Evolutionary conservation across 2,797 vertebrate genomes (phyloP), one percentile per base, ranked within the genome.

Genomic region (Australoheros facetus): DNA sequence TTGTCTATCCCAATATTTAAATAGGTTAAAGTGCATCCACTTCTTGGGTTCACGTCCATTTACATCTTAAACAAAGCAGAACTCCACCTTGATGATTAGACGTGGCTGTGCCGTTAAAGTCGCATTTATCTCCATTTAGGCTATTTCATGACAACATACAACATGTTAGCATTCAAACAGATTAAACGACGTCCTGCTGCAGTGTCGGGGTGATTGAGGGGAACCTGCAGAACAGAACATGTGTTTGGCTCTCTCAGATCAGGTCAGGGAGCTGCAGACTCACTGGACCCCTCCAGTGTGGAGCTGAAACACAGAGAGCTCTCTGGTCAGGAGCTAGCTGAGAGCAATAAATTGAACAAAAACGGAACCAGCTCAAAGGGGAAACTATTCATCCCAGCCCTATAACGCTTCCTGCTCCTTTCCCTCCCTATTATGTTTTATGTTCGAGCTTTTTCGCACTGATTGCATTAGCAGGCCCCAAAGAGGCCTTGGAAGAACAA

Each of bases 301-400:
- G 76, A 87, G 84, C 87, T 75, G 84, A 86, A 88, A 91, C 83
- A 82, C 57, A 83, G 75, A 71, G 77, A 69, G 86, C 82, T 83
- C 84, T 88, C 86, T 78, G 91, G 85, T 93, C 91, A 88, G 89
- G 84, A 89, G 88, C 88, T 91, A n/a, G 78, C 88, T 81, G 80
- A 85, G 87, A 77, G 89, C 91, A 87, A 94, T 95, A 94, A 95
- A 95, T 93, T 91, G 90, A 93, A 91, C 21, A 55, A 91, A 94
- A 93, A 94, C 90, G 85, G 93, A 95, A 95, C 91, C 91, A 89
- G 88, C 93, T 94, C 89, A 93, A 94, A 93, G 88, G 92, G 93
- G 91, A 94, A 94, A 93, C 90, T 90, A 87, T 94, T 93, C 91
- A 92, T 94, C 93, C 88, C 87, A 85, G 88, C 82, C 81, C 92